Evolutionary conservation across 2,888 invertebrate genomes (phyloP).

Genomic region (Phymatocera aterrima): DNA sequence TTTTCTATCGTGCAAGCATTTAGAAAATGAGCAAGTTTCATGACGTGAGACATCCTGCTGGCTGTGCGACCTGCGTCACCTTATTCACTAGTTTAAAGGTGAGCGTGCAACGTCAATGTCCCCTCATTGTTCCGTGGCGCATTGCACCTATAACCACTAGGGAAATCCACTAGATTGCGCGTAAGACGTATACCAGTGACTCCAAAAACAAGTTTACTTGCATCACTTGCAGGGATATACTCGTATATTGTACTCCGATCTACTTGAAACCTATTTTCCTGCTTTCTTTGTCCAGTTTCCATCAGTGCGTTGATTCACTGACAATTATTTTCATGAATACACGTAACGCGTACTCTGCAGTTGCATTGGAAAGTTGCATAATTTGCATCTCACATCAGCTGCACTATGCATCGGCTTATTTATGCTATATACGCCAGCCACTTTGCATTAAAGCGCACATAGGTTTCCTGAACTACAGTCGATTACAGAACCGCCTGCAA

Average conservation of each 20-base stretch:
- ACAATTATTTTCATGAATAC: background rate
- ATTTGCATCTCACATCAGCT: background rate
- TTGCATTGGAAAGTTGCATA: background rate
- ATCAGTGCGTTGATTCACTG: background rate
- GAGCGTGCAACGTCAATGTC: background rate
- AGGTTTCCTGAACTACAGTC: background rate
- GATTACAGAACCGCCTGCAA: conserved; percentile 1
- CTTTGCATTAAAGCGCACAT: background rate
- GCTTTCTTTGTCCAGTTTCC: background rate
- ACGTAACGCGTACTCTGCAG: background rate
- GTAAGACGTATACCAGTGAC: background rate
- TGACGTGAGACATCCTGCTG: background rate
- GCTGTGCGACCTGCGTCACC: background rate
- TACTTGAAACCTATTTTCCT: background rate
- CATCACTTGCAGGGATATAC: background rate
- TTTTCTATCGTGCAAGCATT: background rate
- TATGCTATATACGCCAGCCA: background rate
- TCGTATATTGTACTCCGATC: no score
- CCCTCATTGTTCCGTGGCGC: background rate
- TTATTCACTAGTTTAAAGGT: background rate
- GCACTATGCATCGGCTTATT: background rate
- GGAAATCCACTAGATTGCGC: background rate
- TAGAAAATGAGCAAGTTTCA: background rate
- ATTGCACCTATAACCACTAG: background rate
- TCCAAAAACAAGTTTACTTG: background rate